Percentiles rank a stretch among this genome's conserved stretches.
phyloP scores from a whole-genome alignment of 2,888 invertebrate genomes.

The Chymomyza procnemis region DNA sequence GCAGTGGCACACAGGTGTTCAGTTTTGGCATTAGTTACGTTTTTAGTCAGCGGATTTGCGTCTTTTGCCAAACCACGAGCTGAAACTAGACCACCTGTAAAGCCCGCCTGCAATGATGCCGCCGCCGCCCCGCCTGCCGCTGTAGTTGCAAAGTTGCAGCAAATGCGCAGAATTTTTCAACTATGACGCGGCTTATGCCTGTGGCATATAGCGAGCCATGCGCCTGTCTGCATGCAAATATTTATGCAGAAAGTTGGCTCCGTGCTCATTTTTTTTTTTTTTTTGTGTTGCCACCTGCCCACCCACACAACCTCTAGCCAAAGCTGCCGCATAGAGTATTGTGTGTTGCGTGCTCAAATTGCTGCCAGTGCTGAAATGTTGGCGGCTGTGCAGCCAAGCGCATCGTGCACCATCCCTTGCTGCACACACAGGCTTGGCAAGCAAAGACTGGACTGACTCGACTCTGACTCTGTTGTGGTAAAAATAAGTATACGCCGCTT shows the following conservation, averaged over 20 bases:
- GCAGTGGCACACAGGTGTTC: conserved; percentile 1
- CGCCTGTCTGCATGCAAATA: conserved; percentile 56
- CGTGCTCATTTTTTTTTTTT: conserved; percentile 46
- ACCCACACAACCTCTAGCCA: too few species aligned
- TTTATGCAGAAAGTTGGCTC: conserved; percentile 71
- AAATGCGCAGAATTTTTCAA: conserved; percentile 56
- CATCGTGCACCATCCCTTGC: conserved; percentile 14
- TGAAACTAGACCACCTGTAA: not conserved
- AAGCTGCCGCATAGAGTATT: not conserved
- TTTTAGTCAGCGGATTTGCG: conserved; percentile 14
- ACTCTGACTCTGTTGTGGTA: conserved; percentile 8
- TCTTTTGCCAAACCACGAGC: conserved; percentile 7
- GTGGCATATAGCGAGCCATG: conserved; percentile 7
- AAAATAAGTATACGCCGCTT: conserved; percentile 28
- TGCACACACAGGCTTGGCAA: not conserved
- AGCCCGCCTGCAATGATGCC: too few species aligned
- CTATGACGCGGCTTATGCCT: conserved; percentile 23
- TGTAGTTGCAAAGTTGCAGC: conserved; percentile 16
- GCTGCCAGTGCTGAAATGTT: conserved; percentile 21
- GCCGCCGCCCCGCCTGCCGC: not conserved
- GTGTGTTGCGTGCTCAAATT: not conserved
- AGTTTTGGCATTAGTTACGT: conserved; percentile 10
- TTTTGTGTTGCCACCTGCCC: conserved; percentile 30
- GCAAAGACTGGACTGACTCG: not conserved
- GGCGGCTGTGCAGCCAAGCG: conserved; percentile 45